Base-by-base conservation (phyloP, 1,140 invertebrate species). In the Microplitis demolitor region DNA sequence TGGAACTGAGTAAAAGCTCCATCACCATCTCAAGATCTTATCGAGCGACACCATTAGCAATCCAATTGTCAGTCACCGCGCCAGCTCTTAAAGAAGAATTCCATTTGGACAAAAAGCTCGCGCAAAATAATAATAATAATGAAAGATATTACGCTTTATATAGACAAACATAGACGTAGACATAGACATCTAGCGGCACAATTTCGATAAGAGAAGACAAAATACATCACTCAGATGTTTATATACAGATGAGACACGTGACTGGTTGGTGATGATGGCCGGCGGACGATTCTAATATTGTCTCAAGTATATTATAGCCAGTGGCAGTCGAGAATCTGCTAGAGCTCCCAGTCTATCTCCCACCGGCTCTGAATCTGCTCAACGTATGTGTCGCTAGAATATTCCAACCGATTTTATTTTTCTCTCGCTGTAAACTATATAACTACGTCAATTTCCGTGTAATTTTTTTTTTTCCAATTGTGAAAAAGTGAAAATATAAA, bases 241-340 rank as follows among this genome's bases (percentile, higher is more conserved):
- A 31, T 16, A 58, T 16, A 58, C 8, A 24, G 4, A 33, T 4
- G 54, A 58, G 56, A 54, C 53, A 31, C 56, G 16, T 58, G 39
- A 45, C 39, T 45, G 39, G 6, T 9, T 11, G 16, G 35, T 11
- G 31, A n/a, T 53, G 16, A 66, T 53, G 71, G n/a, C 51, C 51
- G 62, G 45, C 11, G 72, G 74, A 74, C 75, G 79, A 79, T 81
- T 85, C 85, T 87, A 87, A 86, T 87, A 87, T 86, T 86, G 84
- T 87, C 84, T 80, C 82, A 84, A 82, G 78, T 73, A 45, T 45
- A 8, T 45, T 45, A 45, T 45, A 45, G 77, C 78, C 73, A 78
- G 63, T 62, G 73, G 77, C 79, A 64, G 24, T 24, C 24, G 24
- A 24, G 24, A 24, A 24, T 24, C 54, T 70, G 77, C 75, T 74